Evolutionary conservation across 2,113 vertebrate species (phyloP).

Genomic region (Antennarius striatus): DNA sequence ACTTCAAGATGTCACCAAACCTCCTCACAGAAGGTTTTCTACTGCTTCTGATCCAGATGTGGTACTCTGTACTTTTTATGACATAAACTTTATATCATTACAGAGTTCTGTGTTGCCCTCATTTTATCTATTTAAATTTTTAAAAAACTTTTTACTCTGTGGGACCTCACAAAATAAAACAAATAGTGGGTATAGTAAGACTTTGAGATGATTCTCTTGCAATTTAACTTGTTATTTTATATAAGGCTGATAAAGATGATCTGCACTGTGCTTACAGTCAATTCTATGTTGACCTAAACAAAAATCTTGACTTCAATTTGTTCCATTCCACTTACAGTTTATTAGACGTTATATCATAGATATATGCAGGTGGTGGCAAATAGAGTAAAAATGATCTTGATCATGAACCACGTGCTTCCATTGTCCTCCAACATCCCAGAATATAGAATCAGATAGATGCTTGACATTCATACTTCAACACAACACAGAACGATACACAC

Average conservation of each 20-base stretch:
- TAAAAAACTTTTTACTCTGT: background rate
- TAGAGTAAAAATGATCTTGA: background rate
- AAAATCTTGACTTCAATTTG: too few relatives aligned
- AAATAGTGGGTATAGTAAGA: background rate
- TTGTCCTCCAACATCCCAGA: slow-evolving; percentile 9
- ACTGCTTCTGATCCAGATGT: too few relatives aligned
- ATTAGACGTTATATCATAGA: background rate
- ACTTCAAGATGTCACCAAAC: too few relatives aligned
- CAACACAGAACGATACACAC: slow-evolving; percentile 13
- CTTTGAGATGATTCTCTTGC: background rate
- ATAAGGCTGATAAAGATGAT: too few relatives aligned
- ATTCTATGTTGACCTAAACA: too few relatives aligned
- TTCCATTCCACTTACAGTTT: slow-evolving; percentile 3
- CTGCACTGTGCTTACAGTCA: too few relatives aligned
- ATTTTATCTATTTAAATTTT: background rate
- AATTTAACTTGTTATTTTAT: background rate
- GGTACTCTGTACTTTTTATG: too few relatives aligned
- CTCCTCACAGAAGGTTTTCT: too few relatives aligned
- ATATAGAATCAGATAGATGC: slow-evolving; percentile 13
- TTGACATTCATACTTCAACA: slow-evolving; percentile 50
- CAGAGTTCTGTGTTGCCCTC: too few relatives aligned
- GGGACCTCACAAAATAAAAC: too few relatives aligned
- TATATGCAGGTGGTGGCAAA: background rate
- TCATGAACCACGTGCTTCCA: background rate
- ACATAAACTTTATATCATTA: too few relatives aligned